phyloP scores from a whole-genome alignment of 2,113 vertebrate species.

The Xenotilapia caudafasciata region DNA sequence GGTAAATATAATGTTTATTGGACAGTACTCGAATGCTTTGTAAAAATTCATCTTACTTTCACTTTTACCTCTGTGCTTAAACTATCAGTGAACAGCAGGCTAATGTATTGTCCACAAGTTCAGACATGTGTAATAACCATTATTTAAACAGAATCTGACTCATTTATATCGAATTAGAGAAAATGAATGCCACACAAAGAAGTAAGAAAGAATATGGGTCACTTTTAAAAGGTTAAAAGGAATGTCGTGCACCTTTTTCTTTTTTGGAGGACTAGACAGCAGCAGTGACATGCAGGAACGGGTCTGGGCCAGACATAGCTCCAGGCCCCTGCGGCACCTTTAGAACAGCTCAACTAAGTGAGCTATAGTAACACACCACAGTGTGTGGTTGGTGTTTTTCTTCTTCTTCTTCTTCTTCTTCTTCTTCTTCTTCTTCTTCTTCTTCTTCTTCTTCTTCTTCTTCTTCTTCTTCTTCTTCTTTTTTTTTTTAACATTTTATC shows the following conservation, averaged over 20 bases:
- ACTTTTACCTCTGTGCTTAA: not conserved
- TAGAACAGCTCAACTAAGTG: no score
- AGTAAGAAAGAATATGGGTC: not conserved
- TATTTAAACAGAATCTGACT: not conserved
- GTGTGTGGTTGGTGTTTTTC: not conserved
- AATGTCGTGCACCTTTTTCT: not conserved
- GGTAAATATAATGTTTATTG: not conserved
- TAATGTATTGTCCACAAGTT: not conserved
- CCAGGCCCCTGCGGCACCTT: not conserved
- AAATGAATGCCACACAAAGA: not conserved
- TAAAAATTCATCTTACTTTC: not conserved
- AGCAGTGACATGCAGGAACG: not conserved
- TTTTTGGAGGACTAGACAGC: not conserved
- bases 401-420: not conserved
- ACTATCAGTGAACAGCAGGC: not conserved
- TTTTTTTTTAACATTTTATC: no score
- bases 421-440: not conserved
- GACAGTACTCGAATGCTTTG: not conserved
- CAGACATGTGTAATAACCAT: slow-evolving; percentile 10
- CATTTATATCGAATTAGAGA: not conserved
- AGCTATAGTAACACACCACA: not conserved
- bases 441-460: not conserved
- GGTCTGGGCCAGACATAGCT: not conserved
- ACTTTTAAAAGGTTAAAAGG: not conserved
- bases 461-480: not conserved